Base-by-base conservation (phyloP, 2,888 invertebrate genomes). In the Zhengitettix transpicula region DNA sequence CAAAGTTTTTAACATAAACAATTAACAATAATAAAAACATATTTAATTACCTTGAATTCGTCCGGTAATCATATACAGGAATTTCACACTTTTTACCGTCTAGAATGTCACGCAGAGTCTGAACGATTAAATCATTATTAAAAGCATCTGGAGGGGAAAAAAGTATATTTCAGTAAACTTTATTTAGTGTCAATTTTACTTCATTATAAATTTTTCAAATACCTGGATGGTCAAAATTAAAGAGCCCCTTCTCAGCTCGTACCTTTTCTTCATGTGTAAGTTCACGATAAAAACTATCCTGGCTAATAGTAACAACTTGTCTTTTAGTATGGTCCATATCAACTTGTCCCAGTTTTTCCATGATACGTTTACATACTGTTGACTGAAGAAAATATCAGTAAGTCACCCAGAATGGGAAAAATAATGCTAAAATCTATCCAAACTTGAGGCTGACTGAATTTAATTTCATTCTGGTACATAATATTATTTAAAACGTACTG, bases 181-280 rank as follows among this genome's bases (percentile, higher is more conserved):
- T 41, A 42, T 15, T 9, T 42, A 7, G 28, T 40, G 41, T 54
- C 42, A 44, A 53, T 53, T 41, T 54, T 58, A 14, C 14, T 10
- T 15, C 42, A 62, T 14, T 1, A 5, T 47, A 58, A 28, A 61
- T 11, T 47, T 51, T 15, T 42, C 10, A 58, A 61, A 65, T 70
- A 80, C 81, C 78, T 0, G 99, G 99, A 76, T 99, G 99, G 73
- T 99, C 99, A 74, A 99, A 99, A 77, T 99, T 97, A 72, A 90
- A 99, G 67, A 89, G 85, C 41, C 98, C 98, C 58, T 86, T 84
- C 62, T 88, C 87, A 3, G 93, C 92, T 65, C 86, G 85, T 0
- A 82, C 74, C 66, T 87, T 84, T 71, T 98, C 96, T 0, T 84
- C 81, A 0, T 83, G 76, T 0, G 82, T 85, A 56, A 99, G 77